phyloP scores from a whole-genome alignment of 2,888 invertebrate genomes.

The Corythucha ciliata region DNA sequence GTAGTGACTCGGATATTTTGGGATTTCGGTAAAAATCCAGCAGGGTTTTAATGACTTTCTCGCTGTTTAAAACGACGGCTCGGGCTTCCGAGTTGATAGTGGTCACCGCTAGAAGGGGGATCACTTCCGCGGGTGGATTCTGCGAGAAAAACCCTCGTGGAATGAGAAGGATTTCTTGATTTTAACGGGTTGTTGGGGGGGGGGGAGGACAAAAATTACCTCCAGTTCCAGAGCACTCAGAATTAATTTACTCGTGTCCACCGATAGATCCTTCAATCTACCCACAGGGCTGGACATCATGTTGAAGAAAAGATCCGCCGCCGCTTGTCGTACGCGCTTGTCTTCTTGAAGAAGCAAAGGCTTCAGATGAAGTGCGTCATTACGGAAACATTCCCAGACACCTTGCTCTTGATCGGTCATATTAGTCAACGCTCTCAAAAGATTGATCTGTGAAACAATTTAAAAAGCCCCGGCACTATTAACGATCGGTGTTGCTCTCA shows the following conservation, averaged over 20 bases:
- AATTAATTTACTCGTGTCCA: too few species aligned
- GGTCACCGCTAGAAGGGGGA: conserved; percentile 3
- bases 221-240: too few species aligned
- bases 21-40: not conserved
- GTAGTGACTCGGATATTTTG: not conserved
- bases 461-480: not conserved
- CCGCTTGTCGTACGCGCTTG: not conserved
- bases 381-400: conserved; percentile 8
- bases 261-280: too few species aligned
- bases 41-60: not conserved
- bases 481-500: not conserved
- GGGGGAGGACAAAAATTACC: too few species aligned
- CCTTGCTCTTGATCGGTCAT: conserved; percentile 3
- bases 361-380: conserved; percentile 10
- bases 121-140: not conserved
- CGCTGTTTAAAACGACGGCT: conserved; percentile 4
- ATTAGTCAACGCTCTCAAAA: not conserved
- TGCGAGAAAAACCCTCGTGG: not conserved
- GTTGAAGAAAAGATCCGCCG: conserved; percentile 10
- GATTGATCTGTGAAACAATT: conserved; percentile 7
- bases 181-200: conserved; percentile 9
- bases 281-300: conserved; percentile 11
- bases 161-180: not conserved
- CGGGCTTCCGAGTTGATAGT: conserved; percentile 6
- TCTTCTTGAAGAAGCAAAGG: not conserved